phyloP scores from a whole-genome alignment of 2,113 vertebrate species.

The Percina caprodes region DNA sequence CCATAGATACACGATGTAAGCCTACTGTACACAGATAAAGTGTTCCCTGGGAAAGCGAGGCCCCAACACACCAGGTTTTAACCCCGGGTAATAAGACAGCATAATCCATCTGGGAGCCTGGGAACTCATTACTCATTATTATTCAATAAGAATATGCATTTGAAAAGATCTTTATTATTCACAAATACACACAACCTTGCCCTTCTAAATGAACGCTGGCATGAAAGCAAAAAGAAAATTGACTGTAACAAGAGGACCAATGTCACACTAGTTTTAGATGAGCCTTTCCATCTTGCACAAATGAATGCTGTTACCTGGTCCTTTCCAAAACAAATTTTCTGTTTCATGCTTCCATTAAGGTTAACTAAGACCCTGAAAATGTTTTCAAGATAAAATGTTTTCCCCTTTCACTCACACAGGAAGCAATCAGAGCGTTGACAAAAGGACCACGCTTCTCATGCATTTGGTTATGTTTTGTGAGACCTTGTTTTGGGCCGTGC shows the following conservation, averaged over 20 bases:
- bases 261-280: conserved; percentile 38
- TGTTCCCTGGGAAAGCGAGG: background rate
- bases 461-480: conserved; percentile 42
- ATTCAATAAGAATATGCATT: conserved; percentile 15
- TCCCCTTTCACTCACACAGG: conserved; percentile 46
- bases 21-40: conserved; percentile 8
- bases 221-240: conserved; percentile 60
- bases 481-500: background rate
- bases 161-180: conserved; percentile 42
- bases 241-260: conserved; percentile 34
- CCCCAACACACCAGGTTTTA: background rate
- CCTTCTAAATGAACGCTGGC: conserved; percentile 40
- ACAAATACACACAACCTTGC: conserved; percentile 44
- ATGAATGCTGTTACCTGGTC: conserved; percentile 68
- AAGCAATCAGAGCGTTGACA: conserved; percentile 42
- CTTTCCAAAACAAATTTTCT: conserved; percentile 46
- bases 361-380: conserved; percentile 70
- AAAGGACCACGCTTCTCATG: conserved; percentile 34
- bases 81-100: background rate
- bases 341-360: conserved; percentile 67
- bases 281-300: conserved; percentile 47
- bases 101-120: background rate
- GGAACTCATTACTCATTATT: conserved; percentile 1
- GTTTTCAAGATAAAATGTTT: conserved; percentile 42
- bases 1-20: background rate